These are phyloP conservation scores for Numenius phaeopus DNA, from an alignment of 2,797 vertebrate genomes.

Conservation along the genomic window DNA sequence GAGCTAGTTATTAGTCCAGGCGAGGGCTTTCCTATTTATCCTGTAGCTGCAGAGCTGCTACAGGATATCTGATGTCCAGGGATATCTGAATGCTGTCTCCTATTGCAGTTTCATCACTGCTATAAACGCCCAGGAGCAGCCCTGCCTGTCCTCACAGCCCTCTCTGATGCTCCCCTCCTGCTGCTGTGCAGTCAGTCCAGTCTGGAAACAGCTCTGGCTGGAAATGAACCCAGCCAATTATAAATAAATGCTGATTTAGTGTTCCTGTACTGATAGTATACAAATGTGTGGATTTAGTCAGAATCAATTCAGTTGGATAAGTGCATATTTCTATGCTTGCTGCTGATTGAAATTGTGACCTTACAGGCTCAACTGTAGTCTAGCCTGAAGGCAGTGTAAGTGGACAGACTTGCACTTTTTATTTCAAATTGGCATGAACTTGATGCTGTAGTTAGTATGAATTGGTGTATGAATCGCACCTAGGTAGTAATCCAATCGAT, in stretches of 20 bases:
- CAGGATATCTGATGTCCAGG: neutral
- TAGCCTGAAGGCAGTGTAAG: neutral
- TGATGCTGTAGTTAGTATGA: neutral
- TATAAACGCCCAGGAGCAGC: rapidly evolving
- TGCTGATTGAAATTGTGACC: neutral
- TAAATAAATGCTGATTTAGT: neutral
- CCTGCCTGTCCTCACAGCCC: rapidly evolving
- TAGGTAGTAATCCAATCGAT: rapidly evolving
- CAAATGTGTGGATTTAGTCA: neutral
- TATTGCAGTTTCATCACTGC: rapidly evolving
- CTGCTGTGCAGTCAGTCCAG: rapidly evolving
- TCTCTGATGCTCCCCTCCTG: neutral
- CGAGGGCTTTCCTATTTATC: rapidly evolving
- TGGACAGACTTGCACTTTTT: neutral
- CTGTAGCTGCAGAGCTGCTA: neutral
- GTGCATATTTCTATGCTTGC: neutral
- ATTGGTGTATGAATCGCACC: neutral
- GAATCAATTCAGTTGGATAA: neutral
- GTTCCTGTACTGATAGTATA: neutral
- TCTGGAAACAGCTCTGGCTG: neutral
- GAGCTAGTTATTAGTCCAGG: neutral
- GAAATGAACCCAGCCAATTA: neutral
- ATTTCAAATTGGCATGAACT: neutral
- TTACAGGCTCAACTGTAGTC: neutral
- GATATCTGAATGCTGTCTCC: rapidly evolving